Conservation (phyloP, 2,113 vertebrate species). For the Otis tarda region DNA sequence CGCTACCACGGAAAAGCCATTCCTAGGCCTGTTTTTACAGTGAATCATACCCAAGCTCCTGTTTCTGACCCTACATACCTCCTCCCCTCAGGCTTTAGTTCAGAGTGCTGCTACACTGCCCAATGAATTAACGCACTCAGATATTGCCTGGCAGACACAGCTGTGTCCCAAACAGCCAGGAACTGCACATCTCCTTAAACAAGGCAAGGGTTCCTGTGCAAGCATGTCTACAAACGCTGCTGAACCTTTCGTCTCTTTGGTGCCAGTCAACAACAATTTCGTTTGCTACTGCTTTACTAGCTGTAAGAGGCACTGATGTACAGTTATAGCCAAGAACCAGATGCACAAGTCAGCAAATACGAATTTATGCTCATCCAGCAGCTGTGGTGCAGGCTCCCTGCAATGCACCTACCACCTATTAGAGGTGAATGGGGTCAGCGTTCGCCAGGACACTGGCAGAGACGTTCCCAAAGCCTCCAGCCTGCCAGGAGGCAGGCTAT, state of each 20-base stretch:
- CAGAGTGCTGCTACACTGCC: not conserved
- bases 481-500: constrained; percentile 18
- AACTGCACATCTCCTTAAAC: not conserved
- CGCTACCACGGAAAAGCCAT: not conserved
- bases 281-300: not conserved
- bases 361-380: not conserved
- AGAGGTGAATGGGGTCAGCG: not conserved
- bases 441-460: not conserved
- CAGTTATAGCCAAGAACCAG: not conserved
- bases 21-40: not conserved
- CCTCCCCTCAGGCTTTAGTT: not conserved
- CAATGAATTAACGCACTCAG: not conserved
- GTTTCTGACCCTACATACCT: not conserved
- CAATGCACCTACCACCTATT: not conserved
- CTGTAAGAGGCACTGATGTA: not conserved
- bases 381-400: not conserved
- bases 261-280: not conserved
- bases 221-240: not conserved
- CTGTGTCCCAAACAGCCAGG: not conserved
- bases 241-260: not conserved
- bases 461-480: not conserved
- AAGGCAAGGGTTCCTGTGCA: not conserved
- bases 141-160: not conserved
- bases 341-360: not conserved
- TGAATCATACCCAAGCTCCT: not conserved